Evolutionary conservation across 2,113 vertebrate species (phyloP).

Genomic region (Morone chrysops): DNA sequence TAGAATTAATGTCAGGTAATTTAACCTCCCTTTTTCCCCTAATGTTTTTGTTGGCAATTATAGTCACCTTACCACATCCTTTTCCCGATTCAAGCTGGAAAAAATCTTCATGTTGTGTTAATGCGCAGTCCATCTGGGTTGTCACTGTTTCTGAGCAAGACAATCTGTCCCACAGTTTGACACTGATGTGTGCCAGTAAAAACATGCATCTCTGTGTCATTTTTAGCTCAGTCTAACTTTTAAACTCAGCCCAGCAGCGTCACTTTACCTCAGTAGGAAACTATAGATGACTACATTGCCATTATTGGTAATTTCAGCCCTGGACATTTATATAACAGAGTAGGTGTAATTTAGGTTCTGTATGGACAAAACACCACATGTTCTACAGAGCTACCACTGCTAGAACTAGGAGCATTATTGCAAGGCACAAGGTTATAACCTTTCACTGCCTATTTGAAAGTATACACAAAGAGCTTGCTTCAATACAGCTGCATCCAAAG

Average conservation of each 20-base stretch:
- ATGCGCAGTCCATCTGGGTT: slow-evolving; percentile 20
- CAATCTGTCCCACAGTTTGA: slow-evolving; percentile 15
- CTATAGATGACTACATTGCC: not conserved
- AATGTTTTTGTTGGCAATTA: slow-evolving; percentile 57
- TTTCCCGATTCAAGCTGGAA: slow-evolving; percentile 33
- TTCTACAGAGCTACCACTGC: slow-evolving; percentile 22
- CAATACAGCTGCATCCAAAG: slow-evolving; percentile 12
- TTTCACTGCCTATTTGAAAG: slow-evolving; percentile 48
- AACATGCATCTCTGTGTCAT: not conserved
- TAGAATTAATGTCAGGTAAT: slow-evolving; percentile 71
- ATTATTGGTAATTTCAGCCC: not conserved
- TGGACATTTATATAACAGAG: slow-evolving; percentile 22
- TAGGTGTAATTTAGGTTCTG: not conserved
- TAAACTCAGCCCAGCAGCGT: slow-evolving; percentile 2
- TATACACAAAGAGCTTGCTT: slow-evolving; percentile 34
- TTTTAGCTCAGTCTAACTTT: not conserved
- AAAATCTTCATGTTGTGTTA: slow-evolving; percentile 35
- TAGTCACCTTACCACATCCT: slow-evolving; percentile 34
- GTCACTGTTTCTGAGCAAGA: slow-evolving; percentile 12
- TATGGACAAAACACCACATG: not conserved
- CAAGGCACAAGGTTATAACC: slow-evolving; percentile 28
- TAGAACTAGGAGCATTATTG: slow-evolving; percentile 31
- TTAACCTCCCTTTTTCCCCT: slow-evolving; percentile 47
- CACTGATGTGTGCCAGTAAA: not conserved
- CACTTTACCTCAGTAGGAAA: slow-evolving; percentile 12